phyloP scores from a whole-genome alignment of 2,888 invertebrate species.

The Ennomos fuscantarius region DNA sequence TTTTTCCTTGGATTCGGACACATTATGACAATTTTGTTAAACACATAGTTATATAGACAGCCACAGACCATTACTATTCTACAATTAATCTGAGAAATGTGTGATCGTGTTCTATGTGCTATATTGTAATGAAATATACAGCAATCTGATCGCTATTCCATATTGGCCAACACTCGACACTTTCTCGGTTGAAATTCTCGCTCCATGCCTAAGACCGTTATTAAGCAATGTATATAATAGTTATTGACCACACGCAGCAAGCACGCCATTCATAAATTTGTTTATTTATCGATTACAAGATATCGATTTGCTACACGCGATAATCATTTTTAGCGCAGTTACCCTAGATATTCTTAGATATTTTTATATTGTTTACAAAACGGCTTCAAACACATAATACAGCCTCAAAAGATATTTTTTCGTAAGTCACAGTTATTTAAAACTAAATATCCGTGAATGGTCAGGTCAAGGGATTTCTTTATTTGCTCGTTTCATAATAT shows the following conservation, averaged over 20 bases:
- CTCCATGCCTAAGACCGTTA: neutral
- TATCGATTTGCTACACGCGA: constrained; percentile 4
- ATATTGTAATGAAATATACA: neutral
- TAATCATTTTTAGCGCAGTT: neutral
- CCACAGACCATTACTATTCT: no score
- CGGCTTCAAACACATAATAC: no score
- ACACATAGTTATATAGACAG: no score
- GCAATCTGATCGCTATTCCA: constrained; percentile 1
- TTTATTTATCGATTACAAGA: constrained; percentile 9
- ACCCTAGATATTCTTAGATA: no score
- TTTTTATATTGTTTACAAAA: neutral
- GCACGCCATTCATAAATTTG: constrained; percentile 5
- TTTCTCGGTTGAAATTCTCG: constrained; percentile 24
- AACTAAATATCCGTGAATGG: constrained; percentile 10
- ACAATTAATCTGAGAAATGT: no score
- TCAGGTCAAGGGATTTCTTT: constrained; percentile 21
- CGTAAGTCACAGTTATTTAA: constrained; percentile 1
- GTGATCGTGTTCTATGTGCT: no score
- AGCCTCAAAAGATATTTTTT: no score
- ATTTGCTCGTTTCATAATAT: constrained; percentile 7
- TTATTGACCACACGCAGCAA: neutral
- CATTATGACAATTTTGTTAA: no score
- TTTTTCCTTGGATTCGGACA: no score
- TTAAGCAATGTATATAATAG: constrained; percentile 13
- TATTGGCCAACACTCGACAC: constrained; percentile 18